A percentile compares a stretch with the other conserved stretches of the same genome.
Evolutionary conservation across 2,113 vertebrate species (phyloP).

Genomic region (Eretmochelys imbricata): DNA sequence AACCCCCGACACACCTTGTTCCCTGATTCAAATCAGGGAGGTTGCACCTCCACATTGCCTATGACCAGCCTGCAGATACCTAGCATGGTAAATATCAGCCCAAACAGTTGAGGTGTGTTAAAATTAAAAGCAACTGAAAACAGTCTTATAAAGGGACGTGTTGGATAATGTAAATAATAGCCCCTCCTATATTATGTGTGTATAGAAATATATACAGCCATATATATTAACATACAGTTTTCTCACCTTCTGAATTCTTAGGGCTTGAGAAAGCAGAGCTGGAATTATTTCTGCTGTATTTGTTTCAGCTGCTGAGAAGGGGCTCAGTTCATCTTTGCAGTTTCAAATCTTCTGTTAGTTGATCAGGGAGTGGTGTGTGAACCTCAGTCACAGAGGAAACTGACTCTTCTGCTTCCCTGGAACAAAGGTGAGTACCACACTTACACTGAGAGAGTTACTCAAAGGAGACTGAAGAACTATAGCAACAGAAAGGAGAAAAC

Average conservation of each 20-base stretch:
- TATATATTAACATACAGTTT: background rate
- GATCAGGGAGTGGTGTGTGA: background rate
- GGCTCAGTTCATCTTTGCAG: background rate
- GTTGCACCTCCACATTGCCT: background rate
- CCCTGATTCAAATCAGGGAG: background rate
- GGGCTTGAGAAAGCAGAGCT: background rate
- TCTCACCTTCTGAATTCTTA: background rate
- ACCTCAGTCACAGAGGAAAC: background rate
- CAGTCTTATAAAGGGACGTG: background rate
- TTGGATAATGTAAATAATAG: background rate
- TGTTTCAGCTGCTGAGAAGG: background rate
- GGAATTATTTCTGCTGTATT: slow-evolving; percentile 2
- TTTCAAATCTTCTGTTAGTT: background rate
- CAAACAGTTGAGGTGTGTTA: background rate
- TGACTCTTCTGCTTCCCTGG: background rate
- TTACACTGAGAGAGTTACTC: background rate
- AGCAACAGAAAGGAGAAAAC: background rate
- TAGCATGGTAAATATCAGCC: background rate
- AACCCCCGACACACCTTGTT: background rate
- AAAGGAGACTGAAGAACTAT: slow-evolving; percentile 1
- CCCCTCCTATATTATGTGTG: background rate
- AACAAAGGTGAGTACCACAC: background rate
- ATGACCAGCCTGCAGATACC: background rate
- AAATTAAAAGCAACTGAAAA: slow-evolving; percentile 13
- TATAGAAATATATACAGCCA: background rate